Evolutionary conservation across 2,797 vertebrate species (phyloP), one percentile per base, ranked within the genome.

Genomic region (Acanthurus tractus): DNA sequence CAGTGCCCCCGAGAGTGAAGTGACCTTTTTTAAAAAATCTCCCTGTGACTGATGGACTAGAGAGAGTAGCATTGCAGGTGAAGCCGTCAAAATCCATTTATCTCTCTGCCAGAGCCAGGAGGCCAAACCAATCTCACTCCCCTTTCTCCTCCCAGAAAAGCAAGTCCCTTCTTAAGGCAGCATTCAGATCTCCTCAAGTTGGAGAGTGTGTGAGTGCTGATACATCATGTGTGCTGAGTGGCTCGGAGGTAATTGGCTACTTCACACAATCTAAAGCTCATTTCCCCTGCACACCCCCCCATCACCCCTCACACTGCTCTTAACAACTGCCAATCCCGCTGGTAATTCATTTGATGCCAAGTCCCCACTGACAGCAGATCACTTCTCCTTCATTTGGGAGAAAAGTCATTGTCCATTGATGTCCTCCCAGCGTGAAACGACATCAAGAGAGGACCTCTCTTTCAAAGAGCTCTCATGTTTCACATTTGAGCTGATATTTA

Each of bases 251-350:
- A 90, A 91, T 89, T 86, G 77, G 88, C 86, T 81, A 83, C 85
- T 90, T 91, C 83, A 88, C 86, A 88, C 87, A 84, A 87, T 86
- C 88, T 89, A 78, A 87, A 89, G 75, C 87, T 87, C 72, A 84
- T 86, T 86, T 84, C 80, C 78, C 46, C 59, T 54, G 6, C 73
- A 64, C 49, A 29, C 52, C 49, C 14, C 68, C 6, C 56, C 63
- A 0, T 25, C 69, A 3, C 38, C 45, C 65, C 54, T 42, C 76
- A 63, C 25, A 63, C 49, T 71, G 78, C 76, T 76, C 74, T 85
- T 79, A 86, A 87, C 85, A 83, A 84, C 83, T 82, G 85, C 85
- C 86, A 91, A 66, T 89, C 81, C 80, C 82, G 70, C 78, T 82
- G 83, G 59, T 81, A 83, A 73, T 79, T 84, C 82, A 84, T 89